phyloP scores from a whole-genome alignment of 2,888 invertebrate species.

The Dorcus hopei region DNA sequence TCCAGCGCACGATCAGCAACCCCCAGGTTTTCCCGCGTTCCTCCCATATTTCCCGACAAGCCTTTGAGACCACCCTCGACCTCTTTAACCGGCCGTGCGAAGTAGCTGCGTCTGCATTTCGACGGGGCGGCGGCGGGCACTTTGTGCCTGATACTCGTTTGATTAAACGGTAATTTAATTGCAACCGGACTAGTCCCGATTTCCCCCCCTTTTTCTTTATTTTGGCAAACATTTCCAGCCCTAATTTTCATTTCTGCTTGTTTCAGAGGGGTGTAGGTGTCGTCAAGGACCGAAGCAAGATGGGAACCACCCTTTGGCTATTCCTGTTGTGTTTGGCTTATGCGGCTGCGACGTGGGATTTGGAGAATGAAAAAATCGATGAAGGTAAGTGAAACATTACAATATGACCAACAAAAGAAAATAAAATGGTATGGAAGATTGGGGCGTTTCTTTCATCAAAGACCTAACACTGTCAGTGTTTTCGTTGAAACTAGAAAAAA shows the following conservation, averaged over 20 bases:
- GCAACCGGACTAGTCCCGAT: neutral
- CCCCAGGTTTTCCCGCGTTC: constrained; percentile 1
- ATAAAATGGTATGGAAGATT: neutral
- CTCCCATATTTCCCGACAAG: constrained; percentile 2
- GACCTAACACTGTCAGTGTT: no score
- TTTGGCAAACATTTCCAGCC: neutral
- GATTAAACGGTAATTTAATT: neutral
- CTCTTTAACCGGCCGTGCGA: neutral
- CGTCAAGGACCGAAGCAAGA: neutral
- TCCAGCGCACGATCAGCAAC: constrained; percentile 27
- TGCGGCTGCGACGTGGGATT: constrained; percentile 23
- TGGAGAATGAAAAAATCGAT: constrained; percentile 32
- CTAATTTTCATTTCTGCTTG: neutral
- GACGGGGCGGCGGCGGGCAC: neutral
- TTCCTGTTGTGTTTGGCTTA: neutral
- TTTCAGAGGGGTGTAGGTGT: neutral
- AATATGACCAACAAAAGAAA: no score
- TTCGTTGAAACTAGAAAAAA: no score
- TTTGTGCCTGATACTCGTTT: neutral
- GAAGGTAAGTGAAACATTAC: constrained; percentile 26
- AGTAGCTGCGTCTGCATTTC: constrained; percentile 1
- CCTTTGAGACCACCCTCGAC: constrained; percentile 1
- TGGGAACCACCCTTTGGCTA: neutral
- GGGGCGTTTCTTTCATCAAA: no score
- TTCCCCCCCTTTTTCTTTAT: no score